Conservation (phyloP, 1,140 invertebrate species). For the Gonioctena quinquepunctata region DNA sequence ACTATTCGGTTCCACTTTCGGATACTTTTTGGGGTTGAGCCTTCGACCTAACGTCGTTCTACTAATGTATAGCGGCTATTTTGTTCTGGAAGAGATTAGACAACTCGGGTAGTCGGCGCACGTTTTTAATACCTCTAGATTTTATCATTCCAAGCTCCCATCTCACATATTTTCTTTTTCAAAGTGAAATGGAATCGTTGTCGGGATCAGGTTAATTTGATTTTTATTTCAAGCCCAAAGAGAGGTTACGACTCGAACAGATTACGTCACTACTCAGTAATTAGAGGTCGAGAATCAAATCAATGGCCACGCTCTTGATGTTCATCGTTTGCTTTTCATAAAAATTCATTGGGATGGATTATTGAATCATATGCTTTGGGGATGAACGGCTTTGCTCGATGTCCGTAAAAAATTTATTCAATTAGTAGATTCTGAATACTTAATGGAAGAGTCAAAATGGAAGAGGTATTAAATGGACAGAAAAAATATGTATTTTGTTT, state of each 20-base stretch:
- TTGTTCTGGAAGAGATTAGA: not conserved
- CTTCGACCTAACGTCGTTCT: too few relatives aligned
- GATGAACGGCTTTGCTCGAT: too few relatives aligned
- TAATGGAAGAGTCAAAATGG: too few relatives aligned
- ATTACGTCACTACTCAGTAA: not conserved
- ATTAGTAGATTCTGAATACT: too few relatives aligned
- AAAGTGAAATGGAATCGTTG: not conserved
- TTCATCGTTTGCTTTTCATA: not conserved
- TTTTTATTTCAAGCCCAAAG: not conserved
- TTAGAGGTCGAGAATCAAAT: not conserved
- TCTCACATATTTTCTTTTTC: not conserved
- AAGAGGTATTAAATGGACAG: too few relatives aligned
- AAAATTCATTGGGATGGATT: too few relatives aligned
- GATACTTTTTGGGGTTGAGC: too few relatives aligned
- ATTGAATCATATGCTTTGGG: too few relatives aligned
- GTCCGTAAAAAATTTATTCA: too few relatives aligned
- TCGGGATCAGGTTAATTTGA: not conserved
- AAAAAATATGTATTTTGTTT: too few relatives aligned
- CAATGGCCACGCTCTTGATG: not conserved
- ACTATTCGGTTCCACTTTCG: too few relatives aligned
- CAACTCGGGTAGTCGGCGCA: not conserved
- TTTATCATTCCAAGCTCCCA: not conserved
- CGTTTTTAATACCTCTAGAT: slow-evolving; percentile 10
- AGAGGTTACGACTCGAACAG: not conserved
- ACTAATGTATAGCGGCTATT: not conserved